Conservation (phyloP, 2,113 vertebrate species). For the Mesembrinibis cayennensis region DNA sequence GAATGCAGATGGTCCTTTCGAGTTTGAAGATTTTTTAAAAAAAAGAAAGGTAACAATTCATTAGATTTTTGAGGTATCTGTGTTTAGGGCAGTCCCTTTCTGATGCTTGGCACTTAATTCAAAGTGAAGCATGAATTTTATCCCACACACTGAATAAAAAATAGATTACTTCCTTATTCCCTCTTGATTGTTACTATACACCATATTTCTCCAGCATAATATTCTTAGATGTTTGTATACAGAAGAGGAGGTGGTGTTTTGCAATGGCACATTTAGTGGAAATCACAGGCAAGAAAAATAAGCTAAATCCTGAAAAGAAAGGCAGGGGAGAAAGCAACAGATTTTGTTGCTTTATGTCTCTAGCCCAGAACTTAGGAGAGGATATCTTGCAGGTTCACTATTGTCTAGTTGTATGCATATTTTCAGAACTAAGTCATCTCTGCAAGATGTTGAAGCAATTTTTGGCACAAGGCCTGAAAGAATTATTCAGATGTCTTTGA, state of each 20-base stretch:
- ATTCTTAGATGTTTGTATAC: not conserved
- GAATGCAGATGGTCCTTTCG: not conserved
- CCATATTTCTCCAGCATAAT: not conserved
- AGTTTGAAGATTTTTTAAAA: not conserved
- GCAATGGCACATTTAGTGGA: not conserved
- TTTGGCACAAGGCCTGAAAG: not conserved
- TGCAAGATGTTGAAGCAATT: not conserved
- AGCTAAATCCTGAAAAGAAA: not conserved
- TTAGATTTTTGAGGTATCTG: not conserved
- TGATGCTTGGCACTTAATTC: not conserved
- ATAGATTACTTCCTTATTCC: not conserved
- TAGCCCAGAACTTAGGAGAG: not conserved
- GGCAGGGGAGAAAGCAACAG: not conserved
- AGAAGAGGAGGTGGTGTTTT: not conserved
- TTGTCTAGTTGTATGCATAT: not conserved
- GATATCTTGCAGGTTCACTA: not conserved
- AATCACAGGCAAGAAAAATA: not conserved
- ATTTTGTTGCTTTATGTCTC: not conserved
- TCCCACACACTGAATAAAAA: not conserved
- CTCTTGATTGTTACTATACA: not conserved
- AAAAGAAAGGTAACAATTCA: not conserved
- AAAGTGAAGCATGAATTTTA: not conserved
- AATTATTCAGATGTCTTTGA: not conserved
- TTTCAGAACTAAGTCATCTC: not conserved
- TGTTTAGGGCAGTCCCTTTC: not conserved